phyloP scores from a whole-genome alignment of 2,888 invertebrate genomes.

The Eugnorisma glareosa region DNA sequence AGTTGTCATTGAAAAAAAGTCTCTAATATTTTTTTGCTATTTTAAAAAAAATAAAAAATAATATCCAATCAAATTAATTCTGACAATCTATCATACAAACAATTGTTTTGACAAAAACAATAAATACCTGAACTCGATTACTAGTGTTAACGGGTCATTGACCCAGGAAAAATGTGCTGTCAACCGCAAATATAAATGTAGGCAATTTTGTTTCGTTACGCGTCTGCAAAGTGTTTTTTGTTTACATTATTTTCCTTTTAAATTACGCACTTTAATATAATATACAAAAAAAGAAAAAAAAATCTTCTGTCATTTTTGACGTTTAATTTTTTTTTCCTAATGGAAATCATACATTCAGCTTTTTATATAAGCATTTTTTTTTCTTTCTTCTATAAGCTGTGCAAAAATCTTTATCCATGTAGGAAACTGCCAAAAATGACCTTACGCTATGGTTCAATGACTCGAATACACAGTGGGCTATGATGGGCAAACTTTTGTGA shows the following conservation, averaged over 20 bases:
- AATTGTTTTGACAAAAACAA: conserved; percentile 54
- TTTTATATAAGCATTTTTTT: neutral
- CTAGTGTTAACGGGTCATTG: conserved; percentile 79
- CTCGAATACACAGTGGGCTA: conserved; percentile 27
- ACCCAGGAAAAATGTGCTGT: conserved; percentile 85
- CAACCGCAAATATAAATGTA: conserved; percentile 75
- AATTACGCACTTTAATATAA: conserved; percentile 12
- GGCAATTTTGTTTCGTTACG: conserved; percentile 65
- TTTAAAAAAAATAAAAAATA: too few relatives aligned
- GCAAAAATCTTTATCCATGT: neutral
- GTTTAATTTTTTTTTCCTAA: neutral
- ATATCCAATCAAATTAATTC: conserved; percentile 4
- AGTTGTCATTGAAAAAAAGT: too few relatives aligned
- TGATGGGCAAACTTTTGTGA: conserved; percentile 1
- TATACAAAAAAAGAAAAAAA: neutral
- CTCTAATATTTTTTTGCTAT: neutral
- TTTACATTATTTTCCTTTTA: conserved; percentile 53
- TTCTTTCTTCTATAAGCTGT: neutral
- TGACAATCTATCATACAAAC: conserved; percentile 1
- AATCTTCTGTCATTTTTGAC: neutral
- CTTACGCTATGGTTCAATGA: conserved; percentile 42
- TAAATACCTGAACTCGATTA: conserved; percentile 55
- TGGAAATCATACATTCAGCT: neutral
- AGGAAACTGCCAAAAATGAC: conserved; percentile 25
- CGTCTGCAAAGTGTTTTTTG: conserved; percentile 46